Base-by-base conservation (phyloP, 2,797 vertebrate genomes). In the Falco rusticolus region DNA sequence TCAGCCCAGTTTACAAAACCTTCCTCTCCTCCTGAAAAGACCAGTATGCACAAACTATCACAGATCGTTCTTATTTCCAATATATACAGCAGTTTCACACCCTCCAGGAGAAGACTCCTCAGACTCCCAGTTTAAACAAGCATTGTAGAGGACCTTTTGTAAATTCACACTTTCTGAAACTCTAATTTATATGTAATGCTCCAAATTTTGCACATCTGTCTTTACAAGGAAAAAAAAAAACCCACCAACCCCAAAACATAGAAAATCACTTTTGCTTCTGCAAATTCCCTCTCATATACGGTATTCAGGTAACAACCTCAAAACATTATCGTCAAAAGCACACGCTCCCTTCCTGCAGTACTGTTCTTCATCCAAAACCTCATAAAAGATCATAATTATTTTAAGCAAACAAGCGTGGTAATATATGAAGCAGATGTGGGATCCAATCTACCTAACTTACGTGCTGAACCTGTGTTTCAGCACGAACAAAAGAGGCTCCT, bases 151-250 rank as follows among this genome's bases (percentile, higher is more conserved):
- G 31, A 82, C 43, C 61, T 91, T 90, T 25, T 29, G 13, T 26
- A 87, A 92, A 90, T 87, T 90, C 77, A 78, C 31, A 63, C 31
- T 59, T 90, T 65, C 69, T 18, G 16, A 94, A 86, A 91, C 69
- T 88, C 74, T 87, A 28, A 91, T 90, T 85, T 88, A 92, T 28
- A 57, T n/a, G 75, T 33, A 84, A 75, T 70, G 61, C 16, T 91
- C 39, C 71, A 89, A 85, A 89, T 77, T 87, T 59, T 93, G 50
- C 33, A 80, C 0, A 0, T 86, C 77, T 84, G 14, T 54, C 80
- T 94, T 70, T 57, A 56, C 10, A 61, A 60, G 24, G 18, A 39
- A 87, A 88, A 79, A 68, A 59, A 22, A 37, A 11, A 11, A 11
- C 5, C 5, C 14, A 6, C 41, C 41, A 21, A 4, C 0, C 17